Evolutionary conservation across 2,113 vertebrate genomes (phyloP).

Genomic region (Ciconia boyciana): DNA sequence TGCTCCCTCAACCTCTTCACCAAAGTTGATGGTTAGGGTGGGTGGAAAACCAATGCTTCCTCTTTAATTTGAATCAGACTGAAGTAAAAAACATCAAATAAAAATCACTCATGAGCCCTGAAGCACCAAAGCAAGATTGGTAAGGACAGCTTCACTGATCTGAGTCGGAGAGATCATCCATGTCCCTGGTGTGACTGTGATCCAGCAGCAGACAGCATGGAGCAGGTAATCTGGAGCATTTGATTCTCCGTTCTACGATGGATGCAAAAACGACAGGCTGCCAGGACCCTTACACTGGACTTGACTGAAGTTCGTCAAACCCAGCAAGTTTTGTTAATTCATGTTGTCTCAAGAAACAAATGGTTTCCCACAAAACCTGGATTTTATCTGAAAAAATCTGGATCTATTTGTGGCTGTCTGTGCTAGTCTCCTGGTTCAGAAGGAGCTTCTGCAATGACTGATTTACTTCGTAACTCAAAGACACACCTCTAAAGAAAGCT

Average conservation of each 20-base stretch:
- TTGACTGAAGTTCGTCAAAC: not conserved
- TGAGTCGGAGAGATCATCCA: not conserved
- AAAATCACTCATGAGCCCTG: not conserved
- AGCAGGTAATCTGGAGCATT: not conserved
- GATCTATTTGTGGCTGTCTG: not conserved
- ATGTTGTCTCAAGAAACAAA: not conserved
- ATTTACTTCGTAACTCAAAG: not conserved
- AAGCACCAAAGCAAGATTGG: not conserved
- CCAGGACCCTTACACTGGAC: not conserved
- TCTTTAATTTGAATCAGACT: not conserved
- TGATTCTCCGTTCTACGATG: not conserved
- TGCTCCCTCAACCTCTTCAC: not conserved
- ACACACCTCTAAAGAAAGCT: not conserved
- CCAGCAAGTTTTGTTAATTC: not conserved
- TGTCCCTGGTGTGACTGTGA: not conserved
- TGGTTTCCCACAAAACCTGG: not conserved
- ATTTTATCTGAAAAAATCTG: not conserved
- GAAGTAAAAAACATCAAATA: not conserved
- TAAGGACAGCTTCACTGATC: not conserved
- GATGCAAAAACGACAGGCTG: not conserved
- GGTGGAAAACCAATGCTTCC: not conserved
- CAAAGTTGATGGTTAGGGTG: not conserved
- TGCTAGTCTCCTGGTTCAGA: not conserved
- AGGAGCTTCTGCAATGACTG: not conserved
- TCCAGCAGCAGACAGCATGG: accelerated